Percentiles rank a stretch among this genome's conserved stretches.
Conservation (phyloP, 2,888 invertebrate genomes). For the Crepidodera aurea region DNA sequence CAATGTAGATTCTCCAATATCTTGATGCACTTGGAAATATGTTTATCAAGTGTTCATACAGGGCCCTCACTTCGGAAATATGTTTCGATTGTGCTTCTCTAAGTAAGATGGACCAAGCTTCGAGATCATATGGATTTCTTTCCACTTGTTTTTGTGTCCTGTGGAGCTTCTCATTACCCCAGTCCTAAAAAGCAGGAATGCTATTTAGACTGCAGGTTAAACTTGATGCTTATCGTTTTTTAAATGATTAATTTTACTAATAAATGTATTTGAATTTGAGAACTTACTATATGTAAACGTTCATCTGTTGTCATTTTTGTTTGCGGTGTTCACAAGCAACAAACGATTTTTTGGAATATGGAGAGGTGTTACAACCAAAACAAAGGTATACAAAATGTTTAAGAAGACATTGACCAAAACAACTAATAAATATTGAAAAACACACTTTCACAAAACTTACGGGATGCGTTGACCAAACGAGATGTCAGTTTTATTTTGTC, state of each 20-base stretch:
- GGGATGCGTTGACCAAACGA: no score
- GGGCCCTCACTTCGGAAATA: conserved; percentile 86
- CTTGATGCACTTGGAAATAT: conserved; percentile 97
- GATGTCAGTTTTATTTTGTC: no score
- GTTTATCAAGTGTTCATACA: conserved; percentile 93
- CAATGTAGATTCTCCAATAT: conserved; percentile 99
- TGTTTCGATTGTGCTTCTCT: conserved; percentile 90
- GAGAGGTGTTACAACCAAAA: no score
- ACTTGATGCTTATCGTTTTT: neutral
- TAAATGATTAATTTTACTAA: neutral
- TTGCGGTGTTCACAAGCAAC: no score
- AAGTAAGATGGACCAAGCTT: conserved; percentile 96
- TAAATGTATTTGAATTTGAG: neutral
- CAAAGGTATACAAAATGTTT: no score
- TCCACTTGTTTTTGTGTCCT: conserved; percentile 87
- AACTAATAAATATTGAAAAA: no score
- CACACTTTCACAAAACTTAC: no score
- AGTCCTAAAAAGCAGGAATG: conserved; percentile 75
- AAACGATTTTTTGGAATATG: no score
- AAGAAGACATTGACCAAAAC: no score
- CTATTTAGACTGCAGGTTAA: no score
- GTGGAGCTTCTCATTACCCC: conserved; percentile 86
- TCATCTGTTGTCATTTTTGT: conserved; percentile 15
- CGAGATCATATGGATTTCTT: conserved; percentile 90
- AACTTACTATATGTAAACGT: conserved; percentile 26